Evolutionary conservation across 2,797 vertebrate species (phyloP).

Genomic region (Rhodeus uyekii): DNA sequence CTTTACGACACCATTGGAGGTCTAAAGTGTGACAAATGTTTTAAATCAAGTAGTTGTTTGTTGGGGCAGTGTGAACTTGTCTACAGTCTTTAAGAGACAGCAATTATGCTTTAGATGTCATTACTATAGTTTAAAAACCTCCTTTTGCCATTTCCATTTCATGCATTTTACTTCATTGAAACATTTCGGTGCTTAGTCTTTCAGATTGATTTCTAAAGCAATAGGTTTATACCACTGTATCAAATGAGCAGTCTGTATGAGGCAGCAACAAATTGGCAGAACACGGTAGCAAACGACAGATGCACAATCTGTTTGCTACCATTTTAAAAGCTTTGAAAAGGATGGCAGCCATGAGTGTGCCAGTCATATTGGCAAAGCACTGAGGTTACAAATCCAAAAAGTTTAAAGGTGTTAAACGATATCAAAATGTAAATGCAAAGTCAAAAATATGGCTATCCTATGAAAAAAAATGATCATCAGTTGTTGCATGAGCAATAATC

Average conservation of each 20-base stretch:
- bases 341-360: conserved; percentile 28
- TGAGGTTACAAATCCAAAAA: conserved; percentile 45
- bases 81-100: not conserved
- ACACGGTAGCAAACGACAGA: conserved; percentile 43
- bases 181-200: conserved; percentile 41
- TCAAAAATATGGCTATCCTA: too few relatives aligned
- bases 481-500: not conserved
- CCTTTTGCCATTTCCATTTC: not conserved
- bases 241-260: conserved; percentile 52
- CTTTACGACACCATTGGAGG: not conserved
- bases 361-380: conserved; percentile 48
- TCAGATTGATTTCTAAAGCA: conserved; percentile 51
- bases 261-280: conserved; percentile 53
- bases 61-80: not conserved
- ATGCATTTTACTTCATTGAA: conserved; percentile 17
- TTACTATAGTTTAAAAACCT: not conserved
- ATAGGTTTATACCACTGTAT: conserved; percentile 42
- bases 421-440: conserved; percentile 41
- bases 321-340: conserved; percentile 59
- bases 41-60: not conserved
- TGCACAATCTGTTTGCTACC: conserved; percentile 52
- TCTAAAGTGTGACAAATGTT: too few relatives aligned
- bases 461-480: too few relatives aligned
- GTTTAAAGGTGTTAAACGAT: conserved; percentile 52
- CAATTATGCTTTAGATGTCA: not conserved